Conservation (phyloP, 2,797 vertebrate species). For the Rhinoraja longicauda region DNA sequence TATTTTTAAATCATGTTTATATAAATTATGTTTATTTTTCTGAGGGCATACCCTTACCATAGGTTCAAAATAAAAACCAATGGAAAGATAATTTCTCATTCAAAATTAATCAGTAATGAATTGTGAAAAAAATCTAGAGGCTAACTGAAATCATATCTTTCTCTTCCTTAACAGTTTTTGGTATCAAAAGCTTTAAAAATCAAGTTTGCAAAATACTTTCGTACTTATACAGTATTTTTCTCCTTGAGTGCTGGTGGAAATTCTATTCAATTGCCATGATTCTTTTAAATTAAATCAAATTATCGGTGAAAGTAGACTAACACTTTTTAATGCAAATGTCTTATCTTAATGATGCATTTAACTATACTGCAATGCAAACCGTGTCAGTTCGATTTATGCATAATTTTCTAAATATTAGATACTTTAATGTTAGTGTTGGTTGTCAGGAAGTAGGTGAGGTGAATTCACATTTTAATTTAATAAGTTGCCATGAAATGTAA, state of each 20-base stretch:
- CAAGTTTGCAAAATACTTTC: background rate
- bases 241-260: background rate
- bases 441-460: background rate
- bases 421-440: background rate
- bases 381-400: background rate
- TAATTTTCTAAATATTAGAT: background rate
- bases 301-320: background rate
- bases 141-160: background rate
- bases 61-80: background rate
- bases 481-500: background rate
- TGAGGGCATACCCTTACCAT: background rate
- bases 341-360: background rate
- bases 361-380: background rate
- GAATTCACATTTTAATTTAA: background rate
- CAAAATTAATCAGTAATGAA: background rate
- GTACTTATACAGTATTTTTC: too few relatives aligned
- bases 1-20: conserved; percentile 22
- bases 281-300: background rate
- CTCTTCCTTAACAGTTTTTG: background rate
- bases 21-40: background rate
- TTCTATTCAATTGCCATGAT: background rate
- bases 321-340: background rate
- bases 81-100: background rate
- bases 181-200: background rate
- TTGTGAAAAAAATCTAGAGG: background rate